A percentile compares a stretch with the other conserved stretches of the same genome.
These are phyloP conservation scores for Saguinus imperator DNA, from an alignment of 2,113 vertebrate species.

Conservation along the genomic window DNA sequence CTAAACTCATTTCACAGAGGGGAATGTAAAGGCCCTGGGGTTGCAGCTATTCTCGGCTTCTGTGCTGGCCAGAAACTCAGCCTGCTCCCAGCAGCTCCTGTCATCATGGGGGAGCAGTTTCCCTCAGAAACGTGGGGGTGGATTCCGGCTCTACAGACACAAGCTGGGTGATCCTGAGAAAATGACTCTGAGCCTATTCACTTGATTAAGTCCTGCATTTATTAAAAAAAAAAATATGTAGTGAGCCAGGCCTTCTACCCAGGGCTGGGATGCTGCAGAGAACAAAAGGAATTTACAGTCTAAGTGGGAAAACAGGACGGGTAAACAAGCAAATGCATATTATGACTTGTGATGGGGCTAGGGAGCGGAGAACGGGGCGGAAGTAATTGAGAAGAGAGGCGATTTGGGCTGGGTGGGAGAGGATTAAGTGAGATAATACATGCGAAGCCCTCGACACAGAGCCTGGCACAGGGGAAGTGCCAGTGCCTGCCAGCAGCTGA, in stretches of 20 bases:
- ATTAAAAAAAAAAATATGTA: background rate
- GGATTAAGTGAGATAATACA: background rate
- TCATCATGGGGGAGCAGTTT: background rate
- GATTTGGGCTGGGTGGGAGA: background rate
- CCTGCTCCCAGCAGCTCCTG: background rate
- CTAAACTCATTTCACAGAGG: background rate
- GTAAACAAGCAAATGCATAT: background rate
- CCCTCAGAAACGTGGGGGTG: background rate
- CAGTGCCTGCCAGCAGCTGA: background rate
- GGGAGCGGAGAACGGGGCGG: background rate
- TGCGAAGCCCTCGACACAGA: background rate
- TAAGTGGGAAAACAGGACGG: background rate
- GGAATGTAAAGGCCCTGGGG: background rate
- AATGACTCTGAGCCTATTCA: background rate
- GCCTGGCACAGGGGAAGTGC: background rate
- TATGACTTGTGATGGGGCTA: fast-evolving
- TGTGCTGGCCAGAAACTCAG: background rate
- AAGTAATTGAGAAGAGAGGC: background rate
- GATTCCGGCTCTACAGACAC: background rate
- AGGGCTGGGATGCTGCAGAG: background rate
- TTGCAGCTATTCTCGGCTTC: background rate
- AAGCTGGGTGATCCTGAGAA: background rate
- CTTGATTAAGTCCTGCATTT: background rate
- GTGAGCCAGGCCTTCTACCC: background rate
- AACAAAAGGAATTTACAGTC: background rate